Evolutionary conservation across 2,888 invertebrate genomes (phyloP).

Genomic region (Philaethria dido): DNA sequence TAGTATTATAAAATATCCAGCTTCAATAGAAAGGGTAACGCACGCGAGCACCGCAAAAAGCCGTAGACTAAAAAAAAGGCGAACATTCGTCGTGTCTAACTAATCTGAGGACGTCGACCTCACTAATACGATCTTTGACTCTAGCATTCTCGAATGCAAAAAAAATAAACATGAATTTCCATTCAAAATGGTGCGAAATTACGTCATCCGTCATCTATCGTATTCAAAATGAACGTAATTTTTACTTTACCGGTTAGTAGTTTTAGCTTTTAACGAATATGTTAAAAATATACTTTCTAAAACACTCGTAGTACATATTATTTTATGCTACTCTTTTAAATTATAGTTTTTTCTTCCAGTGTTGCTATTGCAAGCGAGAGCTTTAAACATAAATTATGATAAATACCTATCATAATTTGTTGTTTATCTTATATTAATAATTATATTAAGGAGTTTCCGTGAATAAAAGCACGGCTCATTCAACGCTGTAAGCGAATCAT

Average conservation of each 20-base stretch:
- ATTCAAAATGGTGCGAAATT: constrained; percentile 48
- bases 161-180: constrained; percentile 47
- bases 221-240: constrained; percentile 20
- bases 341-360: too few relatives aligned
- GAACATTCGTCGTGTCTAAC: constrained; percentile 63
- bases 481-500: constrained; percentile 40
- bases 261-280: background rate
- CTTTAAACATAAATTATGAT: background rate
- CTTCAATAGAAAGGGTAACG: constrained; percentile 63
- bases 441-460: constrained; percentile 39
- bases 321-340: background rate
- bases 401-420: background rate
- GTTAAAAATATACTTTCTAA: constrained; percentile 5
- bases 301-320: background rate
- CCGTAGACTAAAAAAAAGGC: constrained; percentile 63
- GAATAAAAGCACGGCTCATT: constrained; percentile 39
- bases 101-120: constrained; percentile 72
- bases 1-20: constrained; percentile 8
- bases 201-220: constrained; percentile 39
- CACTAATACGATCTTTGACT: constrained; percentile 60
- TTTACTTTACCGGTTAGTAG: background rate
- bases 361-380: background rate
- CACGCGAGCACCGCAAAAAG: constrained; percentile 72
- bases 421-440: constrained; percentile 28
- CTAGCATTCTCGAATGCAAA: constrained; percentile 57